phyloP scores from a whole-genome alignment of 2,888 invertebrate genomes.

The Miltochrista miniata region DNA sequence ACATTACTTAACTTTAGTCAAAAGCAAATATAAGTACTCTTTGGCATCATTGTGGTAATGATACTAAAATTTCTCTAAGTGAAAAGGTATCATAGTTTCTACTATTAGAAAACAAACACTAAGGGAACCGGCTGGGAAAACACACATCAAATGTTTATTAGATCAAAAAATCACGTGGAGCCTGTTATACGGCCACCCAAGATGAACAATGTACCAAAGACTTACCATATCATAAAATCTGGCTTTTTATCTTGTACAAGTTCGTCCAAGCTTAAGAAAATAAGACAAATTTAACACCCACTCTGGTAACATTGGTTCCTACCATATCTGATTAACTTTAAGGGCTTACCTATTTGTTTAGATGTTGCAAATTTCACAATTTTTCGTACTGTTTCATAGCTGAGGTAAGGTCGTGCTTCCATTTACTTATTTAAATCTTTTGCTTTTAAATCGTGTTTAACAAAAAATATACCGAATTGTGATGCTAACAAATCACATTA shows the following conservation, averaged over 20 bases:
- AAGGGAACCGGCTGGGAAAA: constrained; percentile 58
- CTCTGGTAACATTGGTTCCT: constrained; percentile 56
- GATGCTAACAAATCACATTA: too few species aligned
- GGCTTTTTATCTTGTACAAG: constrained; percentile 69
- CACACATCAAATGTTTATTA: constrained; percentile 71
- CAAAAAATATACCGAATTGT: too few species aligned
- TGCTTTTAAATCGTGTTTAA: too few species aligned
- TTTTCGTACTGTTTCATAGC: constrained; percentile 37
- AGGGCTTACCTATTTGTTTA: constrained; percentile 50
- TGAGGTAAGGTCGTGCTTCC: constrained; percentile 33
- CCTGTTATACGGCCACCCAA: constrained; percentile 74
- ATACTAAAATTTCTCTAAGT: constrained; percentile 30
- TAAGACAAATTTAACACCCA: constrained; percentile 75
- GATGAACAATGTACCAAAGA: constrained; percentile 74
- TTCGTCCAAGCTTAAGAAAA: constrained; percentile 60
- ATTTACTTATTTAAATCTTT: constrained; percentile 30
- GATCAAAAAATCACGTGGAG: constrained; percentile 61
- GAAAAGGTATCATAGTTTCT: constrained; percentile 52
- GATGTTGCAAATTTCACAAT: constrained; percentile 56
- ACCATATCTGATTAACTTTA: constrained; percentile 56
- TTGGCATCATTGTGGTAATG: constrained; percentile 22
- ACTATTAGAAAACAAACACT: constrained; percentile 69
- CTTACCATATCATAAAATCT: constrained; percentile 79
- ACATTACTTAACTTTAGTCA: background rate
- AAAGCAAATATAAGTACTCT: constrained; percentile 7